Evolutionary conservation across 2,888 invertebrate species (phyloP), one percentile per base, ranked within the genome.

Genomic region (Omphaloscelis lunosa): DNA sequence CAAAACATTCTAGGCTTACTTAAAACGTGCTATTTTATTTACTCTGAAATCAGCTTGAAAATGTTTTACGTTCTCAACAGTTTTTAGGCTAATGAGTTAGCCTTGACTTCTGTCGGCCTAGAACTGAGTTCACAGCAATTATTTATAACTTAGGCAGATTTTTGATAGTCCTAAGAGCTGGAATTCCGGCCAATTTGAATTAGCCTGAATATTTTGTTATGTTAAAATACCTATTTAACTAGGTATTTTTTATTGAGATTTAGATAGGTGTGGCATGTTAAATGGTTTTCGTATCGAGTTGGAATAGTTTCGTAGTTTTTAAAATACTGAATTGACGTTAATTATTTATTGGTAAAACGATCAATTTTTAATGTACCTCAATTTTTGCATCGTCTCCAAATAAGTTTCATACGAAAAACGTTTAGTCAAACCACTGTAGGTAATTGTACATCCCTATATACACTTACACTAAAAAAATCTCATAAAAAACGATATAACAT

Each of bases 1-100:
- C 27, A 45, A 17, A 69, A 51, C 11, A 56, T 65, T 73, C 58
- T 9, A 59, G 27, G 8, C 23, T 34, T 6, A 51, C 65, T 66
- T 59, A 56, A 23, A 69, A 73, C 15, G 58, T 68, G 17, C 17
- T 15, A 15, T 66, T 83, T 79, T 83, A 63, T 53, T n/a, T 59
- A 17, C 58, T 48, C 56, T 41, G 34, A 85, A 85, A 83, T 85
- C 77, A 81, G 62, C 59, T 5, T 76, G 66, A 59, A 83, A 77
- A 80, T 80, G 65, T 76, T 83, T 65, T 12, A 70, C 65, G 53
- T 75, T 79, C 67, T 72, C 67, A 67, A 76, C 66, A 79, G 84
- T 84, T 88, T 89, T 89, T 85, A 88, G 77, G 77, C 77, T 85
- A 88, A 89, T 89, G 80, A 84, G 80, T 63, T 82, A 80, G 77